These are phyloP conservation scores for Thomomys bottae DNA, from an alignment of 2,113 vertebrate species.

Conservation along the genomic window DNA sequence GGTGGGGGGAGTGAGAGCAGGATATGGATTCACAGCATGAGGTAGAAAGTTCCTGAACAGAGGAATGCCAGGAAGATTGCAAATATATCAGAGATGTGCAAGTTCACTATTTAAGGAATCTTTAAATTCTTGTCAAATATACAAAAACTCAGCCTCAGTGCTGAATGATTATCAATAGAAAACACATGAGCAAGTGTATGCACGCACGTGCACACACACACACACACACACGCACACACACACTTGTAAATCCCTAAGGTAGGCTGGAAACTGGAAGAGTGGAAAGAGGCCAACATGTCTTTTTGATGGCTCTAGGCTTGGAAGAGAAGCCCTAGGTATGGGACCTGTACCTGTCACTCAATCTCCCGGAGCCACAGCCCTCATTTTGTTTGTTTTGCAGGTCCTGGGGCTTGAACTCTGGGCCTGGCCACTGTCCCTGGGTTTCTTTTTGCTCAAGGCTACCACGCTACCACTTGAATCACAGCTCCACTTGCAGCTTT, in stretches of 20 bases:
- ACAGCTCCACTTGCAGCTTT: no score
- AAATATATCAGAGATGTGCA: background rate
- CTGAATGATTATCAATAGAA: background rate
- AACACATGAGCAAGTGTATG: background rate
- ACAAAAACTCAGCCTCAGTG: background rate
- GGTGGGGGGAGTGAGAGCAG: background rate
- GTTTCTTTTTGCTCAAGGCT: no score
- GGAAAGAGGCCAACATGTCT: background rate
- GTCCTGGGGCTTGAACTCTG: no score
- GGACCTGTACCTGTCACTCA: background rate
- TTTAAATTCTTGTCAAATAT: background rate
- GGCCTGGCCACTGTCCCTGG: no score
- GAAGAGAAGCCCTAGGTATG: background rate
- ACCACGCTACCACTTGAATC: no score
- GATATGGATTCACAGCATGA: background rate
- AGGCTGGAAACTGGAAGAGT: background rate
- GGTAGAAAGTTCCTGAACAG: background rate
- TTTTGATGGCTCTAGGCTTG: rapidly evolving
- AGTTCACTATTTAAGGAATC: background rate
- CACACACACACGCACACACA: background rate
- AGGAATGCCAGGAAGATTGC: background rate
- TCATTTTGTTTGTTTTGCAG: background rate
- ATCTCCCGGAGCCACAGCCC: background rate
- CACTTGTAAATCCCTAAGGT: background rate
- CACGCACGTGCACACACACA: background rate